Conservation (phyloP, 2,797 vertebrate genomes). For the Rhynchonycteris naso region DNA sequence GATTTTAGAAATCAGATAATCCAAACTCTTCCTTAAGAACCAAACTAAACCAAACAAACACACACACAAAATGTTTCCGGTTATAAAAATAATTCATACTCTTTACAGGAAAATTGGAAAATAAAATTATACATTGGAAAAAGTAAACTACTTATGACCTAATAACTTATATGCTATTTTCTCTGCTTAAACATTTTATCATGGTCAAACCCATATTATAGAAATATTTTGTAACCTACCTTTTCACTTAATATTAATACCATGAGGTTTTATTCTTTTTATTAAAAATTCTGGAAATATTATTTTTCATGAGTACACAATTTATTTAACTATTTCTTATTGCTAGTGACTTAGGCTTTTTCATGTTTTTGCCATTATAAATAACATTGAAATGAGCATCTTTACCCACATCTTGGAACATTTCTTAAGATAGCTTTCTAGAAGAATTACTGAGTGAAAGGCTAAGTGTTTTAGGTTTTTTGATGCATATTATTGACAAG, state of each 20-base stretch:
- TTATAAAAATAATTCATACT: slow-evolving; percentile 5
- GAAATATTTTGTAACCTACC: neutral
- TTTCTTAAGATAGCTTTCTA: neutral
- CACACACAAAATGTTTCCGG: slow-evolving; percentile 1
- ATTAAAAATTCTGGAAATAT: slow-evolving; percentile 50
- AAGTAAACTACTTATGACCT: neutral
- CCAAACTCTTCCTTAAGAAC: neutral
- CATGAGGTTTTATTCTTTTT: slow-evolving; percentile 30
- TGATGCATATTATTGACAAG: neutral
- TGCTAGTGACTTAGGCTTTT: neutral
- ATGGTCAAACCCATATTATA: neutral
- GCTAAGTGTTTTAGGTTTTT: neutral
- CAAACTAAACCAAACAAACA: neutral
- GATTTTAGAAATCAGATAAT: neutral
- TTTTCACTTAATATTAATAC: slow-evolving; percentile 43
- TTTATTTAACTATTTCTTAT: slow-evolving; percentile 27
- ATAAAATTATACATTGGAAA: neutral
- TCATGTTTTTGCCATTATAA: slow-evolving; percentile 19
- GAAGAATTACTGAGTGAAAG: slow-evolving; percentile 14
- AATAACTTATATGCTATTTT: slow-evolving; percentile 12
- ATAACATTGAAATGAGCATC: slow-evolving; percentile 20
- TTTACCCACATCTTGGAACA: slow-evolving; percentile 7
- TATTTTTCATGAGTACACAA: neutral
- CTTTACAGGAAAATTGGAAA: slow-evolving; percentile 11
- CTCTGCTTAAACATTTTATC: slow-evolving; percentile 38